phyloP scores from a whole-genome alignment of 1,140 invertebrate species.

The Zaprionus davidi region DNA sequence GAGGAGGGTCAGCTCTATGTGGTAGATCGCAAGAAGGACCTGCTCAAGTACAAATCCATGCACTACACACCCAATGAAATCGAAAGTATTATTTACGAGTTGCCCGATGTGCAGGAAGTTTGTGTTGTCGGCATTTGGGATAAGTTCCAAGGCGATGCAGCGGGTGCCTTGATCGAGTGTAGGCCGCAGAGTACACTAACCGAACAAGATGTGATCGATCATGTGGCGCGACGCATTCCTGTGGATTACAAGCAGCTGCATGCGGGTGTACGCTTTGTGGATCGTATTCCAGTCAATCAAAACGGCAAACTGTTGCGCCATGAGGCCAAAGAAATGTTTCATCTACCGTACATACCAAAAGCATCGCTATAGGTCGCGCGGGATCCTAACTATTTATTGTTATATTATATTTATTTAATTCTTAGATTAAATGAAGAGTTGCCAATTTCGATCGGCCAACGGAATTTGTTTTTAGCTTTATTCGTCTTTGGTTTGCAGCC shows the following conservation, averaged over 20 bases:
- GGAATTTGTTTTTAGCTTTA: background rate
- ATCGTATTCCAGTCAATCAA: slow-evolving; percentile 86
- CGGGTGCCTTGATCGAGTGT: slow-evolving; percentile 48
- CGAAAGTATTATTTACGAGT: slow-evolving; percentile 38
- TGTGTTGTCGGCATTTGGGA: slow-evolving; percentile 59
- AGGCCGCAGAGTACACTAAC: slow-evolving; percentile 16
- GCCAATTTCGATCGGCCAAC: background rate
- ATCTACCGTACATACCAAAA: background rate
- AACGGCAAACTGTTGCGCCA: slow-evolving; percentile 87
- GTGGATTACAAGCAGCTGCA: slow-evolving; percentile 85
- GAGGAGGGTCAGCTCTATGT: slow-evolving; percentile 87
- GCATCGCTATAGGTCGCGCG: slow-evolving; percentile 7
- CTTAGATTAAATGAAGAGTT: background rate
- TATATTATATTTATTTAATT: background rate
- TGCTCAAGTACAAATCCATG: slow-evolving; percentile 88
- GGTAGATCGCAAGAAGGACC: slow-evolving; percentile 89
- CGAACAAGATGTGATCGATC: slow-evolving; percentile 37
- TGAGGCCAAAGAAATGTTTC: slow-evolving; percentile 74
- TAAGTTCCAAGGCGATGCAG: slow-evolving; percentile 36
- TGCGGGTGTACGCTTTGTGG: slow-evolving; percentile 86
- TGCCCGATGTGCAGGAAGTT: slow-evolving; percentile 42
- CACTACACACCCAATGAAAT: slow-evolving; percentile 68
- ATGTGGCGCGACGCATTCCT: slow-evolving; percentile 59
- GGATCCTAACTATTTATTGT: background rate
- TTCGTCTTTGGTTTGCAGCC: slow-evolving; percentile 3